A percentile compares a stretch with the other conserved stretches of the same genome.
Evolutionary conservation across 2,888 invertebrate species (phyloP).

Genomic region (Meteorus cinctellus): DNA sequence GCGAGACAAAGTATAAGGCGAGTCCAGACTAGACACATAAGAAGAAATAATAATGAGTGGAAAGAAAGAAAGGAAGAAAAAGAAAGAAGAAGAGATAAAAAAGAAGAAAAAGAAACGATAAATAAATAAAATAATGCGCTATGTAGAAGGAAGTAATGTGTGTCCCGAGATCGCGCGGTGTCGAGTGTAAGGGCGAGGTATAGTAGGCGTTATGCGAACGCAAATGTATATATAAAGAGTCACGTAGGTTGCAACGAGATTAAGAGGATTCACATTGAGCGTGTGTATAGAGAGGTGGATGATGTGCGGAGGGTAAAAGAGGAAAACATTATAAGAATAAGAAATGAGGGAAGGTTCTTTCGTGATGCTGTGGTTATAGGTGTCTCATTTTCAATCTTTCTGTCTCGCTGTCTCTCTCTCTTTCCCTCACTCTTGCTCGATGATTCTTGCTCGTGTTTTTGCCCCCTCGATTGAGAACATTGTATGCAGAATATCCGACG

Average conservation of each 20-base stretch:
- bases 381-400: not conserved
- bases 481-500: constrained; percentile 45
- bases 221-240: constrained; percentile 37
- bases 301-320: not conserved
- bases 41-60: not conserved
- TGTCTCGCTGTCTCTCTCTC: not conserved
- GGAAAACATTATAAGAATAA: constrained; percentile 2
- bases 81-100: not conserved
- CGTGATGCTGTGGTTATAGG: not conserved
- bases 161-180: constrained; percentile 10
- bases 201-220: constrained; percentile 42
- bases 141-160: constrained; percentile 28
- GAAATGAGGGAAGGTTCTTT: constrained; percentile 1
- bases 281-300: not conserved
- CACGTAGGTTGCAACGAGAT: constrained; percentile 45
- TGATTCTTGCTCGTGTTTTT: not conserved
- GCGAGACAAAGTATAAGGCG: constrained; percentile 33
- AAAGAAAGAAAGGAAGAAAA: constrained; percentile 2
- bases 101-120: not conserved
- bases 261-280: constrained; percentile 39
- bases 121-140: constrained; percentile 17
- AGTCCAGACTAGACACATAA: constrained; percentile 29
- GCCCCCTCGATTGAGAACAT: constrained; percentile 33
- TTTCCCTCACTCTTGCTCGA: not conserved
- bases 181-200: constrained; percentile 4